Conservation (phyloP, 2,888 invertebrate genomes). For the Epistrophe grossulariae region DNA sequence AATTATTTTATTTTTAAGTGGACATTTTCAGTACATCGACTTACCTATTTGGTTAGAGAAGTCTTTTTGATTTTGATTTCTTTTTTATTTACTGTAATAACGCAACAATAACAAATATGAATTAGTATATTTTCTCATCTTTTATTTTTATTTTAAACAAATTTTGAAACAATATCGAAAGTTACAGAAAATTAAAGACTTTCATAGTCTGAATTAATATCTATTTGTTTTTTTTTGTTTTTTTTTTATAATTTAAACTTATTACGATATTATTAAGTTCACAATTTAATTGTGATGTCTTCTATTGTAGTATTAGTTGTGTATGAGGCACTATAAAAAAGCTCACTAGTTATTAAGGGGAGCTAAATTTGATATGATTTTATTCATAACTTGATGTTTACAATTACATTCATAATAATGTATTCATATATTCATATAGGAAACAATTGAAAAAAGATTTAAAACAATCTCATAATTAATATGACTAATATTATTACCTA, state of each 20-base stretch:
- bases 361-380: constrained; percentile 36
- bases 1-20: neutral
- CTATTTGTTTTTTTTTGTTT: neutral
- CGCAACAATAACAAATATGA: neutral
- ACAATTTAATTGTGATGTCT: constrained; percentile 22
- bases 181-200: constrained; percentile 22
- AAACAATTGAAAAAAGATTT: neutral
- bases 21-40: neutral
- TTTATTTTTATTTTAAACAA: constrained; percentile 22
- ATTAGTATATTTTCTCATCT: constrained; percentile 6
- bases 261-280: constrained; percentile 7
- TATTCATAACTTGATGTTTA: constrained; percentile 19
- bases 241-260: constrained; percentile 1
- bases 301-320: constrained; percentile 9
- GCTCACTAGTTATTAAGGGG: constrained; percentile 9
- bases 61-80: neutral
- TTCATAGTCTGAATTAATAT: neutral
- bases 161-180: constrained; percentile 37
- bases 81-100: neutral
- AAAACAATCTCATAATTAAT: neutral
- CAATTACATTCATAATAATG: neutral
- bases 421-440: neutral
- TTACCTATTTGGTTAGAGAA: constrained; percentile 1
- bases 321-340: constrained; percentile 30
- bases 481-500: no score